A percentile compares a stretch with the other conserved stretches of the same genome.
Conservation (phyloP, 2,888 invertebrate species). For the Oxyscelio sp. region DNA sequence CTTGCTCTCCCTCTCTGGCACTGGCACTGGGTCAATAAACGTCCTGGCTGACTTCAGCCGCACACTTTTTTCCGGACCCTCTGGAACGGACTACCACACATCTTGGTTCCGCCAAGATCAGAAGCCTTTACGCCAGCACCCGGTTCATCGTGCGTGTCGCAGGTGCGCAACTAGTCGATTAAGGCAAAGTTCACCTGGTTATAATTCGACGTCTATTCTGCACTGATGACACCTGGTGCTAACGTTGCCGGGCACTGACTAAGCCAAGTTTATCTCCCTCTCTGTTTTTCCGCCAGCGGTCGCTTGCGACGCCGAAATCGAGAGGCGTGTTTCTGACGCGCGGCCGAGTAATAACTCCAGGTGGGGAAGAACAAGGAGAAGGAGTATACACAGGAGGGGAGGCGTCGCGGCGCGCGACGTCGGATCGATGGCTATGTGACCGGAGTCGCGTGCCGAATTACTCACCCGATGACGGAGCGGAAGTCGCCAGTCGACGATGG, state of each 20-base stretch:
- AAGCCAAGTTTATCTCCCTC: conserved; percentile 58
- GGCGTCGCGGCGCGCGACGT: conserved; percentile 82
- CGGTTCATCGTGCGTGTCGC: conserved; percentile 27
- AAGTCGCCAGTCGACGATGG: conserved; percentile 42
- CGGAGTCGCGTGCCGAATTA: conserved; percentile 68
- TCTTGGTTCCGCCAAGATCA: conserved; percentile 53
- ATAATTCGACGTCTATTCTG: not conserved
- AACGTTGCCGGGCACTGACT: conserved; percentile 62
- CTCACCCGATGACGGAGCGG: conserved; percentile 58
- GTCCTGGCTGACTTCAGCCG: conserved; percentile 9
- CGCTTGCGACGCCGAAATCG: conserved; percentile 62
- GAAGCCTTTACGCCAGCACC: conserved; percentile 14
- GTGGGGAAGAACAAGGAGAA: conserved; percentile 67
- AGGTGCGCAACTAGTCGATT: conserved; percentile 39
- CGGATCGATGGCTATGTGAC: conserved; percentile 81
- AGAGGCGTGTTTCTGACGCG: conserved; percentile 80
- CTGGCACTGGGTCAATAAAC: conserved; percentile 44
- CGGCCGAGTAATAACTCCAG: conserved; percentile 77
- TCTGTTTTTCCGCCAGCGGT: conserved; percentile 59
- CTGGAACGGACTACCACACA: conserved; percentile 77
- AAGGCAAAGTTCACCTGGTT: not conserved
- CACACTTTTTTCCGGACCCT: conserved; percentile 81
- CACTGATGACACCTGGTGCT: conserved; percentile 45
- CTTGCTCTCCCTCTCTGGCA: not conserved
- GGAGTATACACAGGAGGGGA: conserved; percentile 58